phyloP scores from a whole-genome alignment of 1,140 invertebrate species.

The Achroia grisella region DNA sequence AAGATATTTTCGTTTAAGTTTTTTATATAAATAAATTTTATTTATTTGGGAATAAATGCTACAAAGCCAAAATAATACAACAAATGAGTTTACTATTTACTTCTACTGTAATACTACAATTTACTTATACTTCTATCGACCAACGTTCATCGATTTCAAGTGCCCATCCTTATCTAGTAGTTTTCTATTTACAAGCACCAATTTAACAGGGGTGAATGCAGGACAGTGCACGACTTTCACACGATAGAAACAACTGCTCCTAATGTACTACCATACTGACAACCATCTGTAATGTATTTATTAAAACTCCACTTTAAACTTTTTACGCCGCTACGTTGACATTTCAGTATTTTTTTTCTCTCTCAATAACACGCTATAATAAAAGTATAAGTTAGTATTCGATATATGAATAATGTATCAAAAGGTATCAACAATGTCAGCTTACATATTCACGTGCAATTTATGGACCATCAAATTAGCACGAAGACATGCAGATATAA shows the following conservation, averaged over 20 bases:
- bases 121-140: conserved; percentile 19
- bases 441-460: too few species aligned
- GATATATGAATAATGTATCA: conserved; percentile 2
- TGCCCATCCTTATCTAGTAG: conserved; percentile 30
- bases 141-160: conserved; percentile 17
- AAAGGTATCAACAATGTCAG: too few species aligned
- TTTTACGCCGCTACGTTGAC: conserved; percentile 23
- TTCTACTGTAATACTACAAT: too few species aligned
- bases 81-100: too few species aligned
- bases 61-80: too few species aligned
- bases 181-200: conserved; percentile 46
- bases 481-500: too few species aligned
- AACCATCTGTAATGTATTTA: conserved; percentile 17
- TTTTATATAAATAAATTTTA: too few species aligned
- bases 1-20: too few species aligned
- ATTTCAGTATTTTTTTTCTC: conserved; percentile 18
- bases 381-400: neutral
- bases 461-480: too few species aligned
- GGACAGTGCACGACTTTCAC: conserved; percentile 51
- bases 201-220: conserved; percentile 55
- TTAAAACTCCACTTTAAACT: conserved; percentile 10
- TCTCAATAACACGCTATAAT: conserved; percentile 4
- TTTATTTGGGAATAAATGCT: too few species aligned
- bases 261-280: conserved; percentile 23
- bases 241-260: conserved; percentile 45